Percentiles rank a stretch among this genome's conserved stretches.
Evolutionary conservation across 2,888 invertebrate genomes (phyloP).

Genomic region (Philereme vetulata): DNA sequence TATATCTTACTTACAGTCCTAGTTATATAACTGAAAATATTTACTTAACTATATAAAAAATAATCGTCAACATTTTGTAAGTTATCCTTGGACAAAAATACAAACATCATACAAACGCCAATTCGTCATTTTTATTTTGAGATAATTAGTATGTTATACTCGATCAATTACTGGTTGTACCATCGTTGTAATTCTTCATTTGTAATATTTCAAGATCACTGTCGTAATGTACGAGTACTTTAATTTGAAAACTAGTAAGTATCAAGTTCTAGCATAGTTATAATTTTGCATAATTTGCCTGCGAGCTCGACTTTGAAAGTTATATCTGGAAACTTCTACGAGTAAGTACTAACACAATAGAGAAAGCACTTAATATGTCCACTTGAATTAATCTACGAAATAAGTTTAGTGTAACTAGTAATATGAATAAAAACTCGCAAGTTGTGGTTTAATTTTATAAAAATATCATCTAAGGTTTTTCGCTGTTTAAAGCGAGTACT

Average conservation of each 20-base stretch:
- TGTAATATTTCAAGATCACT: not conserved
- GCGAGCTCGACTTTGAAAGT: conserved; percentile 31
- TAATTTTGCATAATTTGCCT: conserved; percentile 33
- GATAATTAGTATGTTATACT: too few relatives aligned
- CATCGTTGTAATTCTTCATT: not conserved
- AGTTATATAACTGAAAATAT: too few relatives aligned
- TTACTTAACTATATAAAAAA: too few relatives aligned
- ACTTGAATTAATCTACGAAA: conserved; percentile 34
- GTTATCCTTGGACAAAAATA: too few relatives aligned
- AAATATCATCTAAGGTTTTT: too few relatives aligned
- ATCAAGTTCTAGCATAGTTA: conserved; percentile 19
- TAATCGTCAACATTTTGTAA: too few relatives aligned
- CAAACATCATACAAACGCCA: too few relatives aligned
- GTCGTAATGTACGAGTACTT: conserved; percentile 9
- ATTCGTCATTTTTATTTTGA: too few relatives aligned
- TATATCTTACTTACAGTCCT: too few relatives aligned
- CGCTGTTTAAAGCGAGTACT: too few relatives aligned
- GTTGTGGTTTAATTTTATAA: not conserved
- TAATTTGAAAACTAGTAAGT: conserved; percentile 2
- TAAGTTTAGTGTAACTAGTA: conserved; percentile 18
- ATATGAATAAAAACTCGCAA: not conserved
- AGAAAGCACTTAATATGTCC: conserved; percentile 36
- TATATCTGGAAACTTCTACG: conserved; percentile 30
- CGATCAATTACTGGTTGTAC: too few relatives aligned
- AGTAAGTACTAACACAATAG: conserved; percentile 34